Evolutionary conservation across 2,797 vertebrate genomes (phyloP), one percentile per base, ranked within the genome.

Genomic region (Brotula barbata): DNA sequence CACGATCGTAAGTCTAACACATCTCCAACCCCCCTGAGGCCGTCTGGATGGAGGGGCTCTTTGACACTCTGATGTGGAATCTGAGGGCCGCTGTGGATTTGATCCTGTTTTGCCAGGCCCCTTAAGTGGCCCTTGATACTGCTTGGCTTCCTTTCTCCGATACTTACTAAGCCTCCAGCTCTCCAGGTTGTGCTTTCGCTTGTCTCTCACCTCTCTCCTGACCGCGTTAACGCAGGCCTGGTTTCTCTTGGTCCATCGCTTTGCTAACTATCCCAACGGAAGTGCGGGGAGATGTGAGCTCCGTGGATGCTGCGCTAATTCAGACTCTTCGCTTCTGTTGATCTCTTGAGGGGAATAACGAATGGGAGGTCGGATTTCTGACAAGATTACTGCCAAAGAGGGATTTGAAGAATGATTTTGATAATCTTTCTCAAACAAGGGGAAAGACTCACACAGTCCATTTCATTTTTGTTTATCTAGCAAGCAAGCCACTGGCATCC

Each of bases 391-490:
- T 64, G 41, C 50, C 64, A 62, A 25, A 45, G 48, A 68, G 42
- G 25, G 43, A 56, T 51, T 39, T 34, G 22, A 31, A 23, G 39
- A 56, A 16, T 54, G 34, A 33, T 36, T 40, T 82, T 73, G 64
- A 73, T 68, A 64, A 66, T 78, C 39, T 47, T 60, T 68, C 41
- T 68, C 46, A 57, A 67, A 62, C 42, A 58, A 42, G 71, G 74
- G 47, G 64, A 16, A n/a, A 50, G 37, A 59, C 14, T 57, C 64
- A 61, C 45, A 58, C 13, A 51, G 37, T 20, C 2, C 43, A 23
- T 54, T 52, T 5, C 10, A 33, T 34, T 60, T 37, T 8, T 70
- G 61, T 83, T 86, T 82, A 67, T 50, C 61, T 77, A 80, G 57
- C 44, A 23, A 68, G 47, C 57, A 58, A 64, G 68, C 66, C 59